Conservation (phyloP, 2,888 invertebrate species). For the Amphipyra tragopoginis region DNA sequence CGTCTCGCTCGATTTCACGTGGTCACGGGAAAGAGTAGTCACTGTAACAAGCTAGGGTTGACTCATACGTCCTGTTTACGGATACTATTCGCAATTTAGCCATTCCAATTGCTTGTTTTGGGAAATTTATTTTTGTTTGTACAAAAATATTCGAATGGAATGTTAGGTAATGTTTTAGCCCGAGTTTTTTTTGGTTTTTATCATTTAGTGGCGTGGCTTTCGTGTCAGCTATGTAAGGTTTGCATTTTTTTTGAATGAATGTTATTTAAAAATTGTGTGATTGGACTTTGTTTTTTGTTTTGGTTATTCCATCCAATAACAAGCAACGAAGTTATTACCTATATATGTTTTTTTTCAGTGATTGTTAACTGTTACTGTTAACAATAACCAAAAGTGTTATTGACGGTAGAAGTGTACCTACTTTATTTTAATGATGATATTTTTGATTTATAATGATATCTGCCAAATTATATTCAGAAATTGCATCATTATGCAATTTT, state of each 20-base stretch:
- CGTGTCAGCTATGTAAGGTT: not conserved
- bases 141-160: conserved; percentile 19
- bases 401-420: too few relatives aligned
- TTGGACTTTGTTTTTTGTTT: not conserved
- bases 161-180: conserved; percentile 6
- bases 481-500: too few relatives aligned
- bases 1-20: conserved; percentile 70
- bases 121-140: conserved; percentile 25
- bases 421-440: too few relatives aligned
- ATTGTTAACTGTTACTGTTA: too few relatives aligned
- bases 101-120: conserved; percentile 39
- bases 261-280: not conserved
- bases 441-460: too few relatives aligned
- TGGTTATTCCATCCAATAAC: too few relatives aligned
- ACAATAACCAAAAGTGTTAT: too few relatives aligned
- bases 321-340: too few relatives aligned
- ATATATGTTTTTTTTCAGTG: too few relatives aligned
- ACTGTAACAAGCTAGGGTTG: conserved; percentile 53
- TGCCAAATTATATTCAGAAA: too few relatives aligned
- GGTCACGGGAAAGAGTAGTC: conserved; percentile 61
- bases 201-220: not conserved
- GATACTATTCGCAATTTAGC: conserved; percentile 37
- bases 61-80: conserved; percentile 46
- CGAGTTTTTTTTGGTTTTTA: conserved; percentile 6
- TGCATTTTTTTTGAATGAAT: not conserved